Percentiles rank a stretch among this genome's conserved stretches.
These are phyloP conservation scores for Achatina immaculata DNA, from an alignment of 1,140 invertebrate species.

Conservation along the genomic window DNA sequence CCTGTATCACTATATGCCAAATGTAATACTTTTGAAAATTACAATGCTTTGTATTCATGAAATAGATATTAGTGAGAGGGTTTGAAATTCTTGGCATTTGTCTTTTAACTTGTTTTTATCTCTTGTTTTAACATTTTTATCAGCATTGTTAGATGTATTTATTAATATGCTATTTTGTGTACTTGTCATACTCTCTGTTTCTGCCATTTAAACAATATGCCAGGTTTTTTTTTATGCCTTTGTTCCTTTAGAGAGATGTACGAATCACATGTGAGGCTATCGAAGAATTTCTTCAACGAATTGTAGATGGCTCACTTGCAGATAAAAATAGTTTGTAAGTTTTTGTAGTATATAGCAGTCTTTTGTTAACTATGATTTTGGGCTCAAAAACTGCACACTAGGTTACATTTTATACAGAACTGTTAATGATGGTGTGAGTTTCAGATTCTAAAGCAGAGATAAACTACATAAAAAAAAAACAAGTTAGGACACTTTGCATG, in stretches of 20 bases:
- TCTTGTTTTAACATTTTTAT: not conserved
- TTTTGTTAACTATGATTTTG: not conserved
- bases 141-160: not conserved
- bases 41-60: too few relatives aligned
- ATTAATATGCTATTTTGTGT: not conserved
- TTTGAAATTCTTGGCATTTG: not conserved
- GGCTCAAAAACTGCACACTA: not conserved
- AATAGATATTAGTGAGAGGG: not conserved
- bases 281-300: slow-evolving; percentile 5
- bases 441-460: not conserved
- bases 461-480: not conserved
- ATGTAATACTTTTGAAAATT: too few relatives aligned
- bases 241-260: slow-evolving; percentile 10
- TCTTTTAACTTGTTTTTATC: not conserved
- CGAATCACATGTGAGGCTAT: slow-evolving; percentile 7
- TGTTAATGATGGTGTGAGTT: too few relatives aligned
- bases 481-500: not conserved
- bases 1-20: too few relatives aligned
- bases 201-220: not conserved
- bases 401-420: not conserved
- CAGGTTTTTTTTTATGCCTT: not conserved
- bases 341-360: not conserved
- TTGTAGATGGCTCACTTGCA: not conserved
- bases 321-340: slow-evolving; percentile 19
- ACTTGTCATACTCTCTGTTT: not conserved